Percentiles rank a stretch among this genome's conserved stretches.
phyloP scores from a whole-genome alignment of 2,797 vertebrate species.

The Sciaenops ocellatus region DNA sequence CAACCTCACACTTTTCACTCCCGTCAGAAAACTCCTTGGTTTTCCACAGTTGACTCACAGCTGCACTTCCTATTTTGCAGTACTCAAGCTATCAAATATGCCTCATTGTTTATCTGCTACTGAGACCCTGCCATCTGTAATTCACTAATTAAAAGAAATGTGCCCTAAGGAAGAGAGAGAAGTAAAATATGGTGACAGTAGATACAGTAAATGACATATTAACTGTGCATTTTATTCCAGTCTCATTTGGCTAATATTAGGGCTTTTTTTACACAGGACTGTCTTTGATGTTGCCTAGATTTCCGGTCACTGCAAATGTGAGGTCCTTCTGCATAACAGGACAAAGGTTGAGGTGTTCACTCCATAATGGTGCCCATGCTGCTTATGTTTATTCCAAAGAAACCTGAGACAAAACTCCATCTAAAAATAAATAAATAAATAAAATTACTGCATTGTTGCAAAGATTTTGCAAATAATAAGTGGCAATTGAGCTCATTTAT shows the following conservation, averaged over 20 bases:
- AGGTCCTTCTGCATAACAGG: background rate
- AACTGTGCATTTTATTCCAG: background rate
- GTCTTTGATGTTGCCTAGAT: background rate
- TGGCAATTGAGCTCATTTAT: background rate
- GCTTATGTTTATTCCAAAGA: background rate
- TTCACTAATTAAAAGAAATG: background rate
- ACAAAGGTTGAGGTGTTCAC: background rate
- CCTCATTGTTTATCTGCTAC: background rate
- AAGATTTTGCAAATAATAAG: background rate
- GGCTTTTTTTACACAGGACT: background rate
- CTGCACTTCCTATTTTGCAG: background rate
- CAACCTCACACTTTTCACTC: background rate
- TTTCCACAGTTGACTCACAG: background rate
- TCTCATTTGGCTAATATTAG: background rate
- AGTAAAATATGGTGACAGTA: background rate
- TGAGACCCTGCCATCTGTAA: background rate
- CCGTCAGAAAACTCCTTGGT: rapidly evolving
- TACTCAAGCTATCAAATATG: background rate
- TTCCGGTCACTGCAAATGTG: background rate
- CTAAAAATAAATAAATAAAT: background rate
- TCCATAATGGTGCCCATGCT: background rate
- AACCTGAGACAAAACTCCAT: background rate
- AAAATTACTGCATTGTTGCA: background rate
- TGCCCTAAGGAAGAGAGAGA: background rate
- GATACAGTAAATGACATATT: background rate